Evolutionary conservation across 2,888 invertebrate genomes (phyloP).

Genomic region (Hirtodrosophila confusa): DNA sequence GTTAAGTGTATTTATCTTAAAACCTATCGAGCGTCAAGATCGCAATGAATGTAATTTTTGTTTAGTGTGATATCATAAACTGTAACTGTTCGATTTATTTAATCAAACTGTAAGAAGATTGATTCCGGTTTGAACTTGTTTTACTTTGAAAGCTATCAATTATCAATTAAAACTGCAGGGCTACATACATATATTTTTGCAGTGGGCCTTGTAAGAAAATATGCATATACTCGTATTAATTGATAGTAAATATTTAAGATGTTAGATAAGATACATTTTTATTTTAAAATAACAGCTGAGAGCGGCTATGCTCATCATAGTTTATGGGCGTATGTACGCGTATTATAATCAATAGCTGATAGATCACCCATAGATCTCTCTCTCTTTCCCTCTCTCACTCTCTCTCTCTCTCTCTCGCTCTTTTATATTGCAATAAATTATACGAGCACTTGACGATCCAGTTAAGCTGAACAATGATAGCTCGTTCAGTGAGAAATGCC

Average conservation of each 20-base stretch:
- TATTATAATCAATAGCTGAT: slow-evolving; percentile 13
- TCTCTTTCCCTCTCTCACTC: background rate
- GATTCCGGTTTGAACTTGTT: slow-evolving; percentile 51
- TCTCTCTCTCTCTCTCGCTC: slow-evolving; percentile 2
- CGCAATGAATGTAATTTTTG: background rate
- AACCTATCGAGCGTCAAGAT: too few relatives aligned
- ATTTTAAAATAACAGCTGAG: background rate
- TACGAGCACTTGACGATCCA: slow-evolving; percentile 54
- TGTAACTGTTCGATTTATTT: slow-evolving; percentile 2
- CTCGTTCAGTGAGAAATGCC: slow-evolving; percentile 40
- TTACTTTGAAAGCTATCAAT: slow-evolving; percentile 2
- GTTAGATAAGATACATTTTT: background rate
- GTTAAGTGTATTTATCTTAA: too few relatives aligned
- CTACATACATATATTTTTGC: too few relatives aligned
- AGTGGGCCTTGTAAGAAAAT: background rate
- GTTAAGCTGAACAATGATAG: slow-evolving; percentile 57
- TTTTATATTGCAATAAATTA: slow-evolving; percentile 6
- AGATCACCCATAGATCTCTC: slow-evolving; percentile 21
- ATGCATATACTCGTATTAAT: slow-evolving; percentile 14
- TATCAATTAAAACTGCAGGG: slow-evolving; percentile 9
- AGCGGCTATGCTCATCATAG: background rate
- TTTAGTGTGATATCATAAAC: background rate
- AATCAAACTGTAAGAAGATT: slow-evolving; percentile 37
- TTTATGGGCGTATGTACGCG: background rate
- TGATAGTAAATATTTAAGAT: slow-evolving; percentile 2